These are phyloP conservation scores for Hirundo rustica DNA, from an alignment of 2,797 vertebrate genomes.

Conservation along the genomic window DNA sequence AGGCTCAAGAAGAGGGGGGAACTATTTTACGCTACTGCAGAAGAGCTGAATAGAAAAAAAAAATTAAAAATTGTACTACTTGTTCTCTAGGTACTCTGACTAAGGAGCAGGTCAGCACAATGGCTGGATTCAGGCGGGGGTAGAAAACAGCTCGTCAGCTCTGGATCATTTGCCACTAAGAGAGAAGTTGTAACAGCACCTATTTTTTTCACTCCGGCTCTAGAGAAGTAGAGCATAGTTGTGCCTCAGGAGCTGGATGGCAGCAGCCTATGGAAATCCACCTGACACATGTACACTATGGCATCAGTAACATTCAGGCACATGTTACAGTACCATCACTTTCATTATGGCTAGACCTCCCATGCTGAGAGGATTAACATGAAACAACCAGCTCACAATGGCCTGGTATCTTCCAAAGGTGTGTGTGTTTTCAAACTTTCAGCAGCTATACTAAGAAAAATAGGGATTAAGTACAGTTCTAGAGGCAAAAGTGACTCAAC, in stretches of 20 bases:
- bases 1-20: conserved; percentile 2
- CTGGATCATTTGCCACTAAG: neutral
- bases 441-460: neutral
- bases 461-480: neutral
- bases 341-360: conserved; percentile 26
- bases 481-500: neutral
- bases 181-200: neutral
- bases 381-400: neutral
- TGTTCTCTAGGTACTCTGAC: neutral
- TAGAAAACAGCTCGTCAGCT: neutral
- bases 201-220: neutral
- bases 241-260: neutral
- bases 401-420: conserved; percentile 32
- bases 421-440: conserved; percentile 15
- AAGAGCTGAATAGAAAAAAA: neutral
- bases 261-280: neutral
- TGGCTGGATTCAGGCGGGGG: neutral
- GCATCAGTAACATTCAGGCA: conserved; percentile 14
- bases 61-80: neutral
- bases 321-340: neutral
- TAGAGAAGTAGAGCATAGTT: neutral
- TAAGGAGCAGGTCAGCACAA: neutral
- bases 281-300: neutral
- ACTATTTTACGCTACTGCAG: neutral
- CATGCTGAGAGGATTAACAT: neutral